These are phyloP conservation scores for Cordilura impudica DNA, from an alignment of 2,888 invertebrate genomes.

Conservation along the genomic window DNA sequence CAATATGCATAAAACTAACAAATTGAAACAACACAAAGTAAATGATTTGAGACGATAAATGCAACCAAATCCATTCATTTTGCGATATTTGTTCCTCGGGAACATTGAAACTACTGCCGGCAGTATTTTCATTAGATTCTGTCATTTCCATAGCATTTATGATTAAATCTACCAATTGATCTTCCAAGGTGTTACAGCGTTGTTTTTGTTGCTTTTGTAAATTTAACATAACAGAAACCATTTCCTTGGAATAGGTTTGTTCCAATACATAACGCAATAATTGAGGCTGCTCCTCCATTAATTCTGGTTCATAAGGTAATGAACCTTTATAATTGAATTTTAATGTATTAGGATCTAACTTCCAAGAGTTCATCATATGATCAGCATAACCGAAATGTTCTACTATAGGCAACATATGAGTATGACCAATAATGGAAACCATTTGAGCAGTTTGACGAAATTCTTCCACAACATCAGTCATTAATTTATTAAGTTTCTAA, in stretches of 20 bases:
- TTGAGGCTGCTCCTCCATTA: conserved; percentile 92
- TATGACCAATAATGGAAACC: conserved; percentile 94
- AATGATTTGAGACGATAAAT: conserved; percentile 94
- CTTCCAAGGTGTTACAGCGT: conserved; percentile 92
- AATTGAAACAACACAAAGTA: conserved; percentile 97
- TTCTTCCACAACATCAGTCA: conserved; percentile 94
- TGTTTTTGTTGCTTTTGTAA: conserved; percentile 95
- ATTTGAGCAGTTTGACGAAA: conserved; percentile 96
- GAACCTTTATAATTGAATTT: conserved; percentile 83
- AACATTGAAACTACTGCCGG: conserved; percentile 77
- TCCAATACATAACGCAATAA: conserved; percentile 93
- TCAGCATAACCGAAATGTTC: conserved; percentile 95
- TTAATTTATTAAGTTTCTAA: conserved; percentile 89
- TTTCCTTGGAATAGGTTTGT: conserved; percentile 96
- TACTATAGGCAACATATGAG: conserved; percentile 94
- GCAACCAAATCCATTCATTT: conserved; percentile 92
- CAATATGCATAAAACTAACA: conserved; percentile 94
- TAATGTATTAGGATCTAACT: conserved; percentile 90
- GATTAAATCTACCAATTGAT: conserved; percentile 93
- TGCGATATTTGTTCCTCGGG: conserved; percentile 77
- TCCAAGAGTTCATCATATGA: conserved; percentile 94
- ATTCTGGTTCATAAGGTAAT: conserved; percentile 92
- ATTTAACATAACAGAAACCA: conserved; percentile 96
- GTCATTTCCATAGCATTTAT: conserved; percentile 95
- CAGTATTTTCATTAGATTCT: conserved; percentile 81